Evolutionary conservation across 2,888 invertebrate species (phyloP), one percentile per base, ranked within the genome.

Genomic region (Microctonus aethiopoides): DNA sequence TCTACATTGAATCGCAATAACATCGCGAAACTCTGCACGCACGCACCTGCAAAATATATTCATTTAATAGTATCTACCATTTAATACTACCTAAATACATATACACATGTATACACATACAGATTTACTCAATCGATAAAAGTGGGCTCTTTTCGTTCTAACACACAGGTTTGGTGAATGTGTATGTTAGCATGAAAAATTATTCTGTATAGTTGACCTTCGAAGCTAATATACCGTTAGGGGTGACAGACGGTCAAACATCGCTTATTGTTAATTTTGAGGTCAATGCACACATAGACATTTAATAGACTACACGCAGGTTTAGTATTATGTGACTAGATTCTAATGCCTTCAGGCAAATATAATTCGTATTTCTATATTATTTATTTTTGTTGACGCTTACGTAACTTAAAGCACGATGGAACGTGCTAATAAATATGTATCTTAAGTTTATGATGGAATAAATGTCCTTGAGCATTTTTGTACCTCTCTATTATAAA

Each of bases 181-280:
- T 65, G 26, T 7, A 57, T 57, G 13, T 16, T 57, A 34, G 29
- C 62, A 54, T 52, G 39, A n/a, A 46, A 59, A 56, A 70, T 54
- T 66, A 56, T 70, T 46, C 54, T 68, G 41, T 61, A n/a, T n/a
- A 64, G 57, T 56, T 67, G 73, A 69, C 75, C 75, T 76, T 74
- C 72, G 62, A 67, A 71, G 70, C 68, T 62, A 57, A 51, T 72
- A 74, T 76, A 81, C 84, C 84, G 84, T 84, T 84, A 84, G 83
- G 82, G 83, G 82, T 83, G 78, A 75, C 81, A 83, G 83, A 83
- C 83, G 83, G 83, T 84, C 83, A 82, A 65, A 66, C 56, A 61
- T 52, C 59, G 52, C 51, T 67, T 56, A 29, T 63, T 51, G 34
- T 67, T 54, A 62, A 62, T 72, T 74, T 74, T 72, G 68, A 72